These are phyloP conservation scores for Microctenopoma stevenorrisi DNA, from an alignment of 2,797 vertebrate species.

Conservation along the genomic window DNA sequence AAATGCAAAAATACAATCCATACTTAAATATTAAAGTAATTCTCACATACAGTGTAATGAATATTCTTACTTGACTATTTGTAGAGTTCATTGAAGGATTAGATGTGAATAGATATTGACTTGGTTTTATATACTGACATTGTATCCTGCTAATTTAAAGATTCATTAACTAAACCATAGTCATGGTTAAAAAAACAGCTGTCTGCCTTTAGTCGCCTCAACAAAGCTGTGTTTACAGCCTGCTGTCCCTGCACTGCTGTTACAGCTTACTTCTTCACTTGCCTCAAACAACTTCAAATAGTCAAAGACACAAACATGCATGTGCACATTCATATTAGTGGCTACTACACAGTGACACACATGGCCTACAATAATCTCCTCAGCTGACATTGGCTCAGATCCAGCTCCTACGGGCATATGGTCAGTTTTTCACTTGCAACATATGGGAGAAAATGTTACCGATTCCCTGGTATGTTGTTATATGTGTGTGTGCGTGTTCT, in stretches of 20 bases:
- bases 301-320: conserved; percentile 15
- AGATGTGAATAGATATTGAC: background rate
- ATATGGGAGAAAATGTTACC: conserved; percentile 51
- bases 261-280: conserved; percentile 34
- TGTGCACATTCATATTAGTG: conserved; percentile 17
- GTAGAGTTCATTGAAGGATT: background rate
- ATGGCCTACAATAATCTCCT: conserved; percentile 54
- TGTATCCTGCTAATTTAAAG: conserved; percentile 14
- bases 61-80: background rate
- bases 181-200: conserved; percentile 7
- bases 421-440: conserved; percentile 27
- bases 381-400: conserved; percentile 71
- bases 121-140: background rate
- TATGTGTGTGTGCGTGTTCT: conserved; percentile 8
- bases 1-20: conserved; percentile 6
- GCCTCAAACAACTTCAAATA: conserved; percentile 44
- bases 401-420: conserved; percentile 60
- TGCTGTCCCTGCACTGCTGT: conserved; percentile 34
- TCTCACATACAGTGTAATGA: background rate
- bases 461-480: conserved; percentile 19
- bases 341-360: conserved; percentile 52
- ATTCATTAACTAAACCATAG: conserved; percentile 2
- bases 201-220: conserved; percentile 43
- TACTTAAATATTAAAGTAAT: background rate
- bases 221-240: conserved; percentile 72